phyloP scores from a whole-genome alignment of 2,888 invertebrate genomes.

The Mesochorus sp. region DNA sequence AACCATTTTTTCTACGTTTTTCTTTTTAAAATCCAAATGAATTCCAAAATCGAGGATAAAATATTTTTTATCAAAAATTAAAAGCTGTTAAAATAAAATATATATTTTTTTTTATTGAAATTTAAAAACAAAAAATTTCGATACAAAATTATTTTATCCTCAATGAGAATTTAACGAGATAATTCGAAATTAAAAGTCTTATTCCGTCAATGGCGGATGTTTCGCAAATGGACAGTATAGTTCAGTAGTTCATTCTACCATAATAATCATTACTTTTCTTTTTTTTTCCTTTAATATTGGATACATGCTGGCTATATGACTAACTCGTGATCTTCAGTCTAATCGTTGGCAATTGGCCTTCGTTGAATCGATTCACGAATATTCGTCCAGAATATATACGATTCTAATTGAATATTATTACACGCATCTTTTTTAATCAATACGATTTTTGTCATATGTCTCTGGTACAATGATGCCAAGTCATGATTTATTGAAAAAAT shows the following conservation, averaged over 20 bases:
- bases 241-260: constrained; percentile 11
- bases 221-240: no score
- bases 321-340: background rate
- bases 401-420: background rate
- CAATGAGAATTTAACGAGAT: no score
- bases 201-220: no score
- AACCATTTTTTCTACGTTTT: no score
- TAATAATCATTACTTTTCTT: background rate
- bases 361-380: background rate
- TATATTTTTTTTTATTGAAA: no score
- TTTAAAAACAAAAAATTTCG: no score
- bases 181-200: no score
- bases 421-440: constrained; percentile 14
- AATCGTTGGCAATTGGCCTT: background rate
- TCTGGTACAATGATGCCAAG: background rate
- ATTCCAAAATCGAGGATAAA: no score
- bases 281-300: background rate
- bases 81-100: no score
- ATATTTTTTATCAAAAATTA: no score
- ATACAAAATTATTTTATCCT: no score
- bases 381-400: background rate
- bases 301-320: background rate
- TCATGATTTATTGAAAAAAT: constrained; percentile 1
- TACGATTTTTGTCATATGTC: background rate
- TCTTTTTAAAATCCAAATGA: no score